phyloP scores from a whole-genome alignment of 2,888 invertebrate genomes.

The Mactromeris polynyma region DNA sequence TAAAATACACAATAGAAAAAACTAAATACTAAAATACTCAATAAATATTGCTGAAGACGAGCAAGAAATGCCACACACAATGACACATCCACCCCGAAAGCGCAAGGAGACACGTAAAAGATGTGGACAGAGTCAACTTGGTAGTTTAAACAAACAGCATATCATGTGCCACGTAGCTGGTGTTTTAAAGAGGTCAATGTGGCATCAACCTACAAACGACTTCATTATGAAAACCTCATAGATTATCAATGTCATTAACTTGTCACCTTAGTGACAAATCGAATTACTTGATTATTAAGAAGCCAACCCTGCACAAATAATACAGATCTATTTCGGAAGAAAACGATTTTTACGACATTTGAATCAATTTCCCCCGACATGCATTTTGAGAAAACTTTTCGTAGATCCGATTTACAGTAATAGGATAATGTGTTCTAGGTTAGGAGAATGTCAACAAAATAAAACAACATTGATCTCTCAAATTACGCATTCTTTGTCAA shows the following conservation, averaged over 20 bases:
- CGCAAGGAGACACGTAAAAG: too few species aligned
- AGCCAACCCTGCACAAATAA: neutral
- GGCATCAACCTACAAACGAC: too few species aligned
- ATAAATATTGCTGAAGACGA: too few species aligned
- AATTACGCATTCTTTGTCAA: neutral
- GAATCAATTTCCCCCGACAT: neutral
- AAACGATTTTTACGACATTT: neutral
- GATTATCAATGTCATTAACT: neutral
- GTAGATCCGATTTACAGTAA: neutral
- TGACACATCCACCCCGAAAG: too few species aligned
- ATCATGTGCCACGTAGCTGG: too few species aligned
- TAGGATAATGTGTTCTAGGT: neutral
- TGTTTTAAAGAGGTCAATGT: too few species aligned
- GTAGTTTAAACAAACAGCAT: too few species aligned
- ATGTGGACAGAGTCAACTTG: too few species aligned
- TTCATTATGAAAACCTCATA: neutral
- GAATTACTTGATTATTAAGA: neutral
- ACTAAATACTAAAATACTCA: too few species aligned
- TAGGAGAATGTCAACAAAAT: neutral
- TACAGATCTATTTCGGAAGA: neutral
- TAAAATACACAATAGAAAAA: too few species aligned
- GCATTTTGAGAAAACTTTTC: neutral
- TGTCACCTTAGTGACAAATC: neutral
- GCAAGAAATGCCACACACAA: too few species aligned
- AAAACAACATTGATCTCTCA: neutral